Base-by-base conservation (phyloP, 1,140 invertebrate species). In the Hermetia illucens region DNA sequence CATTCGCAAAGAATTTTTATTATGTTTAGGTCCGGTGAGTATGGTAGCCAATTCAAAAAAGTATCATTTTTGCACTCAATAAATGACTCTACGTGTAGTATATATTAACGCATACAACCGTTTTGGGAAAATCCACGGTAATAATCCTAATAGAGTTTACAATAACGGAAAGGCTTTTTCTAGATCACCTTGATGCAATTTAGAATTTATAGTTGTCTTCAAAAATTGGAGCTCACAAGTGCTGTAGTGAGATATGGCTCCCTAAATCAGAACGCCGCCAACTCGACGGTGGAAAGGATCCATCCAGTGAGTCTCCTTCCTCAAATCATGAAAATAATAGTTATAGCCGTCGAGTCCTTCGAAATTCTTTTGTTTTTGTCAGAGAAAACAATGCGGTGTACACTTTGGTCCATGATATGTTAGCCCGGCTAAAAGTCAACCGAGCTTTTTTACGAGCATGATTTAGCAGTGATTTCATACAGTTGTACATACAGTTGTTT, bases 111-210 rank as follows among this genome's bases (percentile, higher is more conserved):
- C 39, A 40, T 35, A 34, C 34, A 37, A 29, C 21, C 38, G 40
- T 31, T 42, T n/a, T n/a, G n/a, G 40, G 21, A 42, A 42, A 25
- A 30, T 30, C 40, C 35, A 17, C 13, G 31, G 17, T 19, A 38
- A 38, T 21, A 31, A 17, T 16, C 33, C 20, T 5, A 32, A 38
- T 17, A 41, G 32, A 41, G 21, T 41, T 41, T 36, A 20, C 17
- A 41, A 38, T 38, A 15, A 21, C 18, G 40, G 35, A 42, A 42
- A 42, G 33, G 40, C 30, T 21, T 31, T 38, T 42, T 41, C 34
- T 12, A 35, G 17, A 16, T 20, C 34, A 20, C 19, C 19, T 35
- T 35, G 10, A 21, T 35, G 21, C 6, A 21, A 4, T 20, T 35
- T 5, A 5, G 34, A 17, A 17, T 35, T 35, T 21, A 35, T 35